Evolutionary conservation across 1,140 invertebrate species (phyloP), one percentile per base, ranked within the genome.

Genomic region (Mizuhopecten yessoensis): DNA sequence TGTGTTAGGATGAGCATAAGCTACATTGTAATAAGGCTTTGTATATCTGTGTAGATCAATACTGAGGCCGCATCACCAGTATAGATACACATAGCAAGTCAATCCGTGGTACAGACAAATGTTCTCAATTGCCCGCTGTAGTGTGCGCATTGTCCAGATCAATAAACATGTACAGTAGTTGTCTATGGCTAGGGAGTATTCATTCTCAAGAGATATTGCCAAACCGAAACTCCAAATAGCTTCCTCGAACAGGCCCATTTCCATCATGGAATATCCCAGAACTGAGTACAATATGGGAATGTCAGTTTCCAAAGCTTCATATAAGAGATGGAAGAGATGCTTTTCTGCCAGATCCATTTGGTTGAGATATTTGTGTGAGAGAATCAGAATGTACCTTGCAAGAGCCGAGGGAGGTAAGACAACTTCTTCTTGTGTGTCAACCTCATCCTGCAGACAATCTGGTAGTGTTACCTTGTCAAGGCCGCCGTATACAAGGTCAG

Each of bases 401-500:
- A 96, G 90, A 29, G 93, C 93, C 0, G 94, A 91, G 20, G 95
- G 91, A 23, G 96, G 95, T n/a, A 96, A 93, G 17, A 94, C 93
- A 7, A 95, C 95, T 86, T 96, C 95, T 39, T 96, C 95, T 86
- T 96, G 95, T 34, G 94, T 95, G 88, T 96, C 96, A 0, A 96
- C 95, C 86, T 96, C 95, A 75, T 95, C 95, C 91, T 96, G 95
- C 23, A 96, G 93, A 33, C 94, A 91, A 75, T 95, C 96, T 10
- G 96, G 96, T 17, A 96, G 90, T n/a, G 95, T 95, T 0, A 96
- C 95, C 57, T 96, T 94, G 89, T 96, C 96, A 36, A 96, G 90
- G 1, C 95, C 95, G 10, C 95, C 93, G 90, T 95, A 96, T 7
- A 95, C 94, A 39, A 96, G 94, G 57, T 95, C 93, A n/a, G 91